phyloP scores from a whole-genome alignment of 2,888 invertebrate genomes.

The Sesamia inferens region DNA sequence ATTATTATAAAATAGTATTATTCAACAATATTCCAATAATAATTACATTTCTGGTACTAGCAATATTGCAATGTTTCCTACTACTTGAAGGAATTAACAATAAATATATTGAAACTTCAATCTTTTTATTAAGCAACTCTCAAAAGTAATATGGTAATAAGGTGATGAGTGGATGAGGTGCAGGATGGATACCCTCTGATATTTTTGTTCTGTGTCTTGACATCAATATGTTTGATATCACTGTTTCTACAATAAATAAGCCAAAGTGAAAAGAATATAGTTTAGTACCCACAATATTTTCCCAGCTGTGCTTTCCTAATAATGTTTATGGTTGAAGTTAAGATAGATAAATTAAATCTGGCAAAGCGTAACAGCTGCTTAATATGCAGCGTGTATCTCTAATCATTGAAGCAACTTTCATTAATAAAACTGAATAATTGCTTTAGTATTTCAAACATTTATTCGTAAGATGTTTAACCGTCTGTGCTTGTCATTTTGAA shows the following conservation, averaged over 20 bases:
- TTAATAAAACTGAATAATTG: neutral
- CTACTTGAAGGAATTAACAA: too few species aligned
- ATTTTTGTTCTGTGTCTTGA: neutral
- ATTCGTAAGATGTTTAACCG: constrained; percentile 15
- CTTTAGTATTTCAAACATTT: constrained; percentile 7
- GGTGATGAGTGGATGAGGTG: too few species aligned
- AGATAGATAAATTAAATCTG: neutral
- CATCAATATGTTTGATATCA: neutral
- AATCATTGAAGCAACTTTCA: neutral
- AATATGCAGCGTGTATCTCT: neutral
- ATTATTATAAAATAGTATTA: neutral
- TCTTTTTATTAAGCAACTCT: neutral
- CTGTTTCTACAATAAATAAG: neutral
- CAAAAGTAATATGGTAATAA: neutral
- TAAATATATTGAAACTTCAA: neutral
- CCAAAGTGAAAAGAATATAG: neutral
- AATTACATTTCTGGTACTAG: neutral
- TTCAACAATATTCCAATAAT: too few species aligned
- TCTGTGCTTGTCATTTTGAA: constrained; percentile 4
- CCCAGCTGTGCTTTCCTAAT: neutral
- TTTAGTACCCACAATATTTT: neutral
- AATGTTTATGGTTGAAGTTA: neutral
- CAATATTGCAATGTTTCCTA: neutral
- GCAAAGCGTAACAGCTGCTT: neutral
- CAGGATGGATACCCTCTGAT: neutral